Evolutionary conservation across 2,113 vertebrate species (phyloP), one percentile per base, ranked within the genome.

Genomic region (Notechis scutatus): DNA sequence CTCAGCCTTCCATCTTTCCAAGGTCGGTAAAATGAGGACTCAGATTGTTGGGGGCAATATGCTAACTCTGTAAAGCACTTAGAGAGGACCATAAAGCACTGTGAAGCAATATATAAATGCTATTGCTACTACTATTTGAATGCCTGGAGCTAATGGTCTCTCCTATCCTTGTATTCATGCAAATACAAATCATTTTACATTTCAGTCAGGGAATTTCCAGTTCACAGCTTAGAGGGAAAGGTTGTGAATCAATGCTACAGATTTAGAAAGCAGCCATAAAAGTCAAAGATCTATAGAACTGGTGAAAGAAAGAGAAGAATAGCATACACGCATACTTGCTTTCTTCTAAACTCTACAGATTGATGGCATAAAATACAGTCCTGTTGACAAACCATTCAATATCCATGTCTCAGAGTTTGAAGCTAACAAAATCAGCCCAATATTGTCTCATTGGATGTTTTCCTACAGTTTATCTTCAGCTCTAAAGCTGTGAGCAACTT

Each of bases 381-480:
- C 47, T 26, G 34, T 56, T 42, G 69, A 54, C 10, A 85, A 55
- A 45, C 5, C 1, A 88, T 52, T 15, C 15, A 34, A 26, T 59
- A n/a, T 34, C 24, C 20, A 50, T 29, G 4, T 20, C 42, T 61
- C 94, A 88, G 54, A 29, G 93, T 34, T 45, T 92, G n/a, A 45
- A 23, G 9, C 50, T 89, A 34, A 39, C 52, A 92, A 92, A 89
- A 12, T 11, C 87, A 54, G 47, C 6, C 4, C 45, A 21, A 8
- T 5, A 1, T n/a, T 94, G 12, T 45, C n/a, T 93, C 93, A 94
- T 26, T 57, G 54, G 21, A 34, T 85, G 55, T 89, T 26, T 85
- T 95, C 91, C 54, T 91, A 86, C 85, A 90, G 88, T 87, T 95
- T 50, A 29, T 96, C 47, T 92, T 85, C 42, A 10, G 59, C 29